Evolutionary conservation across 1,140 invertebrate species (phyloP).

Genomic region (Pseudomyrmex flavicornis): DNA sequence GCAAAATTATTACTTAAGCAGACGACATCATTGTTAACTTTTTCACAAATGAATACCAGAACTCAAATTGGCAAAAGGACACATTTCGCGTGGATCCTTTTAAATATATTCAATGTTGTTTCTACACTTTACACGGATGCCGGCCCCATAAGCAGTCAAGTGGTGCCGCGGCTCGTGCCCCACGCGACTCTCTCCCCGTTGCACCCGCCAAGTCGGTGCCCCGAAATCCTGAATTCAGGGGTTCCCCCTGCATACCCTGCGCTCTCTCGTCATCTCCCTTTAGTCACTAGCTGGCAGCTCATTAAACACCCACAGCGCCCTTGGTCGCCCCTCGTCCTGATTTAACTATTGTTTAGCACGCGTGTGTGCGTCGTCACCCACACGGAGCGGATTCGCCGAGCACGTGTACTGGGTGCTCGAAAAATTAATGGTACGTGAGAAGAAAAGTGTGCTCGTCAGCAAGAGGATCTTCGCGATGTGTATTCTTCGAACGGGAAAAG

Average conservation of each 20-base stretch:
- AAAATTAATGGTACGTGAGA: conserved; percentile 22
- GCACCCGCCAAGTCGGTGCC: conserved; percentile 46
- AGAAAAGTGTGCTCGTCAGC: background rate
- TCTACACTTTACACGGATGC: conserved; percentile 77
- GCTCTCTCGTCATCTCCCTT: conserved; percentile 57
- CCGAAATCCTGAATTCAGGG: conserved; percentile 54
- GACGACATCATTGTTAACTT: background rate
- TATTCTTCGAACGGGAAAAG: background rate
- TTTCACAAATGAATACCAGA: background rate
- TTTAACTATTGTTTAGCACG: conserved; percentile 82
- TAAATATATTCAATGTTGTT: conserved; percentile 78
- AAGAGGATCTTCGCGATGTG: background rate
- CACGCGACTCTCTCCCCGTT: conserved; percentile 61
- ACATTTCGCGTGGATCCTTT: conserved; percentile 16
- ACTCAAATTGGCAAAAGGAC: background rate
- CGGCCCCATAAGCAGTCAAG: conserved; percentile 77
- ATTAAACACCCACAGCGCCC: conserved; percentile 84
- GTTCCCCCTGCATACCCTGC: conserved; percentile 32
- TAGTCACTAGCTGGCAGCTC: conserved; percentile 81
- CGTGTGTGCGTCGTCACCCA: conserved; percentile 61
- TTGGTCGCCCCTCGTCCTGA: conserved; percentile 78
- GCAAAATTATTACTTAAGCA: background rate
- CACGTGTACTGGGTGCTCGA: conserved; percentile 35
- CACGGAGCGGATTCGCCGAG: conserved; percentile 12
- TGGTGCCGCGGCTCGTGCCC: conserved; percentile 75